phyloP scores from a whole-genome alignment of 2,888 invertebrate species.

The Xestoiulus laeticollis region DNA sequence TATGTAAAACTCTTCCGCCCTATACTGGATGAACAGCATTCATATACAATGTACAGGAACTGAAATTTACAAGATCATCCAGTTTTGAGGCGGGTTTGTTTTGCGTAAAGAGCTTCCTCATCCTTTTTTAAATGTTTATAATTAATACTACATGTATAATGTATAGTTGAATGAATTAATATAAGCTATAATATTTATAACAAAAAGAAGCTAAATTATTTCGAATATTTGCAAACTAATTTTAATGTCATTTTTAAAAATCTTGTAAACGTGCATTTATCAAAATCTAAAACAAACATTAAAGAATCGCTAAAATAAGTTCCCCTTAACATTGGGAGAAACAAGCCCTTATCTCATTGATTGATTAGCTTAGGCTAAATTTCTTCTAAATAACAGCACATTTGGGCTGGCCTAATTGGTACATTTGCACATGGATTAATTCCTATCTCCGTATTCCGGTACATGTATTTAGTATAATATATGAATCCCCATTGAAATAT shows the following conservation, averaged over 20 bases:
- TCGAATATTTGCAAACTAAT: not conserved
- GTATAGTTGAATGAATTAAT: too few relatives aligned
- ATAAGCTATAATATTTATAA: too few relatives aligned
- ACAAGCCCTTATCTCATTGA: not conserved
- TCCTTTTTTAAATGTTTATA: not conserved
- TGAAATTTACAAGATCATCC: not conserved
- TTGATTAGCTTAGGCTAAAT: not conserved
- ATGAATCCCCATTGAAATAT: not conserved
- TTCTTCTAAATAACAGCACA: not conserved
- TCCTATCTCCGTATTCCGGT: not conserved
- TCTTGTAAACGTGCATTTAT: not conserved
- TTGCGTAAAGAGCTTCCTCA: not conserved
- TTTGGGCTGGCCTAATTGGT: not conserved
- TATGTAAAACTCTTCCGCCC: not conserved
- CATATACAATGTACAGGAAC: not conserved
- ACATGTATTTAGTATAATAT: not conserved
- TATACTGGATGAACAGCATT: not conserved
- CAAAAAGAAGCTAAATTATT: too few relatives aligned
- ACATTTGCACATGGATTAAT: constrained; percentile 14
- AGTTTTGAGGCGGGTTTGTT: not conserved
- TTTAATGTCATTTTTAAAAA: not conserved
- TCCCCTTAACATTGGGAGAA: not conserved
- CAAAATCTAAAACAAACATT: not conserved
- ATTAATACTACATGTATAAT: not conserved
- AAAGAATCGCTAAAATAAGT: not conserved